Base-by-base conservation (phyloP, 1,140 invertebrate genomes). In the Pollicipes pollicipes region DNA sequence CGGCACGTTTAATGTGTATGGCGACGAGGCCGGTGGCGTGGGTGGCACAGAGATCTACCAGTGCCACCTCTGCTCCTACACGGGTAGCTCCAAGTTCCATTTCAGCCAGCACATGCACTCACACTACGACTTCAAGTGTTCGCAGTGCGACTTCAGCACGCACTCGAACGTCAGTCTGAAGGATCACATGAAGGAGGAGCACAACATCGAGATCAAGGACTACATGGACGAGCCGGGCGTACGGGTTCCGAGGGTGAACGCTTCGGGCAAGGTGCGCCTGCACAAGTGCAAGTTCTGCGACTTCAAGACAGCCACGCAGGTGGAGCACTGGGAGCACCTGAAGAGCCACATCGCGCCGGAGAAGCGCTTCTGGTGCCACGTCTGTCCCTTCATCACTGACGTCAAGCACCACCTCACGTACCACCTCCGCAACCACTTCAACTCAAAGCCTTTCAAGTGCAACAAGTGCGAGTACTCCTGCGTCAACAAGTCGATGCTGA, bases 401-500 rank as follows among this genome's bases (percentile, higher is more conserved):
- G 96, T 95, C 81, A 99, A 99, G 76, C 97, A 99, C 78, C 97
- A 99, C 76, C 80, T 99, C 24, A 95, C 98, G 76, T 99, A 99
- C 77, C 97, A 98, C 79, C 83, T 97, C 75, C 83, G 93, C 13
- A 98, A 98, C 78, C 97, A 99, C 79, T 86, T 89, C 75, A 93
- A 94, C 13, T 90, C 89, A 0, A 99, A 99, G 77, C 97, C 97
- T 0, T 99, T 94, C 82, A 93, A 95, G 77, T 99, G 97, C 79
- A 82, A 85, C 69, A 89, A 95, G 75, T 97, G 94, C 80, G 84
- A 85, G 24, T 98, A 97, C 77, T 86, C 87, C 0, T 99, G 97
- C 77, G 96, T 99, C 3, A 99, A 98, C 81, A 98, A 99, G 78
- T 98, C 95, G 0, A 99, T 99, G 97, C 83, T 99, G 21, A 98